A percentile compares a stretch with the other conserved stretches of the same genome.
Evolutionary conservation across 2,888 invertebrate genomes (phyloP).

Genomic region (Luffia ferchaultella): DNA sequence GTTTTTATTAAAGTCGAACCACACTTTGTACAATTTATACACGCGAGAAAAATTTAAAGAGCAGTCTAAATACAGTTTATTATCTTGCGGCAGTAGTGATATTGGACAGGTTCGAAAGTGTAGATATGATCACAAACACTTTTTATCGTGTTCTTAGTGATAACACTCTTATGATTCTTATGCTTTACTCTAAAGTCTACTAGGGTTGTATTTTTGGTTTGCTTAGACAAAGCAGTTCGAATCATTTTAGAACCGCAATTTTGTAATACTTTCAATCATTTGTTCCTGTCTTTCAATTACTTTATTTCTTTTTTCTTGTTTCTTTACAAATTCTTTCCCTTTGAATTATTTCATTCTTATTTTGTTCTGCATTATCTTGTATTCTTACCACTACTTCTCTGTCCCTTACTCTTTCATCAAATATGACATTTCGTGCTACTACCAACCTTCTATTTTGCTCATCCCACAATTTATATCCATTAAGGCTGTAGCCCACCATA

Average conservation of each 20-base stretch:
- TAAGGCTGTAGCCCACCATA: not conserved
- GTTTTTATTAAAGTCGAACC: not conserved
- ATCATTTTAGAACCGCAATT: not conserved
- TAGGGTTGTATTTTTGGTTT: not conserved
- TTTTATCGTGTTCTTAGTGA: not conserved
- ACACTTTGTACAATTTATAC: not conserved
- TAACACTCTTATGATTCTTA: not conserved
- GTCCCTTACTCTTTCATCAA: too few relatives aligned
- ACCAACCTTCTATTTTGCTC: not conserved
- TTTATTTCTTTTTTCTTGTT: too few relatives aligned
- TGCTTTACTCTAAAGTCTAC: not conserved
- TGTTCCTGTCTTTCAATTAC: too few relatives aligned
- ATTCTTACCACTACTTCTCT: too few relatives aligned
- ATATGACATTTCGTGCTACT: not conserved
- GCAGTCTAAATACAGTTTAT: not conserved
- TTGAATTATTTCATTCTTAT: too few relatives aligned
- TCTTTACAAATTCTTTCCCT: too few relatives aligned
- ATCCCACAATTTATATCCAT: not conserved
- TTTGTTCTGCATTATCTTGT: too few relatives aligned
- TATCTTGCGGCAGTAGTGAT: not conserved
- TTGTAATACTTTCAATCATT: too few relatives aligned
- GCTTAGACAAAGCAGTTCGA: not conserved
- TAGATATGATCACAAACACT: not conserved
- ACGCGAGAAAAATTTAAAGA: not conserved
- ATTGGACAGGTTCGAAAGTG: not conserved